Percentiles rank a stretch among this genome's conserved stretches.
These are phyloP conservation scores for Cuculus canorus DNA, from an alignment of 2,797 vertebrate genomes.

Conservation along the genomic window DNA sequence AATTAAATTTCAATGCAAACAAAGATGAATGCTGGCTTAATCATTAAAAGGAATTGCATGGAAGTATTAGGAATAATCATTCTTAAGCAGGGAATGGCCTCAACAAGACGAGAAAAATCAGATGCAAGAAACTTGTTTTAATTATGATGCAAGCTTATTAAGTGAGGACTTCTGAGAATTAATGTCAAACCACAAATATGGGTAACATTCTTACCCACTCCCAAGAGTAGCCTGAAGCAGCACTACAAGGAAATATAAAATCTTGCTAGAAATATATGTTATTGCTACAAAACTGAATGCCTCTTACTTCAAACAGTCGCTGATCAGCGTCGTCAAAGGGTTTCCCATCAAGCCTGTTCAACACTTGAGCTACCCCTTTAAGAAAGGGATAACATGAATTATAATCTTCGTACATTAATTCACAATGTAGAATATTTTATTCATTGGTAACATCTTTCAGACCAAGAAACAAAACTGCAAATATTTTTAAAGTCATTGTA, in stretches of 20 bases:
- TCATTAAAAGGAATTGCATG: neutral
- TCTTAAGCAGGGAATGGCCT: neutral
- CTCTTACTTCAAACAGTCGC: conserved; percentile 94
- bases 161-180: neutral
- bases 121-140: neutral
- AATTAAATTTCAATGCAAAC: neutral
- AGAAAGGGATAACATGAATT: conserved; percentile 41
- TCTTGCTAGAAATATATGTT: neutral
- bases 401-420: neutral
- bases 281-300: neutral
- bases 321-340: conserved; percentile 97
- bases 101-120: neutral
- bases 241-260: neutral
- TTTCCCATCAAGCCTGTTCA: conserved; percentile 96
- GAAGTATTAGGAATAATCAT: neutral
- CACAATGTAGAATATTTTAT: neutral
- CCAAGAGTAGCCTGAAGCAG: neutral
- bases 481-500: conserved; percentile 7
- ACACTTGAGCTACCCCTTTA: conserved; percentile 95
- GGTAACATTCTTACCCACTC: neutral
- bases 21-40: neutral
- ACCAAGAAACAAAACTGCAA: neutral
- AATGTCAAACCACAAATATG: neutral
- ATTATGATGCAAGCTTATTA: neutral
- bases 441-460: neutral